phyloP scores from a whole-genome alignment of 2,113 vertebrate species.

The Paracanthobrama guichenoti region DNA sequence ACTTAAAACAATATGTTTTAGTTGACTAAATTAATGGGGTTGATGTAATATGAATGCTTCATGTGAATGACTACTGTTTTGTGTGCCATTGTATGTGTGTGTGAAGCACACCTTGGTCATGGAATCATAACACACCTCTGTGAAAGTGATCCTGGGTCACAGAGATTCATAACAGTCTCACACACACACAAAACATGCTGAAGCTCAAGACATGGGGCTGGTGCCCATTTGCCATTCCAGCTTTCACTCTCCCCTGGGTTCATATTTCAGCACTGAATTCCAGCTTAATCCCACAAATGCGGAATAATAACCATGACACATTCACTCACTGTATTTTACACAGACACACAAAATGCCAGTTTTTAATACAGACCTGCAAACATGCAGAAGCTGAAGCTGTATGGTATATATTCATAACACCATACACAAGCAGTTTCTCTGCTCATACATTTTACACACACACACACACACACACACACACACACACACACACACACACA shows the following conservation, averaged over 20 bases:
- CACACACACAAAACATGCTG: conserved; percentile 50
- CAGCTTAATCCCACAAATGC: conserved; percentile 23
- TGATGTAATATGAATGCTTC: background rate
- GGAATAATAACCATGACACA: conserved; percentile 45
- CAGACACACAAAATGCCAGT: conserved; percentile 3
- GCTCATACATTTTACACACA: background rate
- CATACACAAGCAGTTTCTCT: background rate
- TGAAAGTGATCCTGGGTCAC: conserved; percentile 53
- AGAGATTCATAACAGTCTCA: conserved; percentile 56
- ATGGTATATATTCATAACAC: background rate
- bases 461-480: background rate
- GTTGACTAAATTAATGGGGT: background rate
- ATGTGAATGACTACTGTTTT: background rate
- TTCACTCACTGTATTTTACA: conserved; percentile 3
- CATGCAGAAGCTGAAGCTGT: background rate
- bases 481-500: too few species aligned
- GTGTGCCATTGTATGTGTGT: conserved; percentile 12
- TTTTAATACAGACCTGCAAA: background rate
- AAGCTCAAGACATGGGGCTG: conserved; percentile 27
- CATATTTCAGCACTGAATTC: conserved; percentile 51
- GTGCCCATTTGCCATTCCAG: conserved; percentile 40
- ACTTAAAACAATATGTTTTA: background rate
- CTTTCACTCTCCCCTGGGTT: conserved; percentile 41
- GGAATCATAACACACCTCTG: conserved; percentile 54
- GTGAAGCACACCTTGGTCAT: conserved; percentile 34